Base-by-base conservation (phyloP, 2,797 vertebrate genomes). In the Alfaro cultratus region DNA sequence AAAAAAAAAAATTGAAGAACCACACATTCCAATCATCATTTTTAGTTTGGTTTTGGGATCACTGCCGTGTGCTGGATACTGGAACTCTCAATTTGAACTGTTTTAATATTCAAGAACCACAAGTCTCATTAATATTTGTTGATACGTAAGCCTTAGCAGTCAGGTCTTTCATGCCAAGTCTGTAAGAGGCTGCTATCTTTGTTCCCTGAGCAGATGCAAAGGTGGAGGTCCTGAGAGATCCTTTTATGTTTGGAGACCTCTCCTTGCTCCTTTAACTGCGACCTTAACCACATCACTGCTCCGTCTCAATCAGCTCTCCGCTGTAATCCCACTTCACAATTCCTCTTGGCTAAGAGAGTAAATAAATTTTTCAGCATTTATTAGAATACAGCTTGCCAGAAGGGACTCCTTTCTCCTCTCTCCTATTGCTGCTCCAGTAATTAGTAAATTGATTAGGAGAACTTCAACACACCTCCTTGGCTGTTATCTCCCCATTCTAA, bases 381-480 rank as follows among this genome's bases (percentile, higher is more conserved):
- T 95, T 96, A 95, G 94, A 95, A 94, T 92, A 91, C 93, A 92
- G 93, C 89, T 91, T 94, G 94, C 95, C 95, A 96, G 94, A 92
- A 95, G 95, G 95, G 93, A 95, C 94, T 94, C 90, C 91, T 94
- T 91, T 83, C 90, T 83, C 87, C 89, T 93, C 91, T 95, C 77
- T 95, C 77, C 93, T 95, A 92, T 94, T 95, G 94, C 94, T 86
- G 91, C 94, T 95, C 85, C 91, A 92, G 94, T 95, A 96, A 96
- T 96, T 96, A 95, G 94, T 94, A 95, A 95, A 96, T 96, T 96
- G 96, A 96, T 96, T 95, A 94, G 94, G 93, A 95, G 94, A 96
- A 96, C 92, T 95, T 94, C 87, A 95, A 91, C 95, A 95, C 94
- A 94, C 95, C 95, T 95, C 95, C 94, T 93, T 90, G 92, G 93